Evolutionary conservation across 2,888 invertebrate species (phyloP).

Genomic region (Stenodera caucasica): DNA sequence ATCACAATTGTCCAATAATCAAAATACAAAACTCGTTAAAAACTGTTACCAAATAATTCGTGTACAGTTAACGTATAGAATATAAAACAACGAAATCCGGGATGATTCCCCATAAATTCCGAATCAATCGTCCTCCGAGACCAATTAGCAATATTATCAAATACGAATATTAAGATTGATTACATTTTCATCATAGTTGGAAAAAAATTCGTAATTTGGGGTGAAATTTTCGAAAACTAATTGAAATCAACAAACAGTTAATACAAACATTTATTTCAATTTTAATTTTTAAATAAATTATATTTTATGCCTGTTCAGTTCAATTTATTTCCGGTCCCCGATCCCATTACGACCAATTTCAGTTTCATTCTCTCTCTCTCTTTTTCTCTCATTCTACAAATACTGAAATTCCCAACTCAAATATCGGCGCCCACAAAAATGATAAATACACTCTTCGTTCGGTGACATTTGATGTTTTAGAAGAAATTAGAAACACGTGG

Average conservation of each 20-base stretch:
- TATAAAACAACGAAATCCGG: slow-evolving; percentile 14
- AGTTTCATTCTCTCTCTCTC: background rate
- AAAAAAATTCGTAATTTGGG: no score
- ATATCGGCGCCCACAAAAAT: slow-evolving; percentile 18
- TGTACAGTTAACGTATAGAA: background rate
- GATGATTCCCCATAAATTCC: slow-evolving; percentile 23
- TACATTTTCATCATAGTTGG: background rate
- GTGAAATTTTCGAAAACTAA: slow-evolving; percentile 1
- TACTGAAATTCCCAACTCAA: slow-evolving; percentile 15
- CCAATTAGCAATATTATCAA: slow-evolving; percentile 23
- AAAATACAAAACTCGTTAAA: background rate
- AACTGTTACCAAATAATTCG: background rate
- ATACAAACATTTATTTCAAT: slow-evolving; percentile 21
- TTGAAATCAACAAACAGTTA: slow-evolving; percentile 18
- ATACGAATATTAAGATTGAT: slow-evolving; percentile 24
- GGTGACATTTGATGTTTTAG: slow-evolving; percentile 3
- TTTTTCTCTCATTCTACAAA: slow-evolving; percentile 10
- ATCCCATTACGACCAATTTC: background rate
- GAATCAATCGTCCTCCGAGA: slow-evolving; percentile 20
- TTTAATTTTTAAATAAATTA: slow-evolving; percentile 24
- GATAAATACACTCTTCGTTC: slow-evolving; percentile 9
- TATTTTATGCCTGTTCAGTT: background rate
- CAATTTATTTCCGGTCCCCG: slow-evolving; percentile 1
- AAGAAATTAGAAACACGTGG: slow-evolving; percentile 8
- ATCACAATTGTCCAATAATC: background rate